Conservation (phyloP, 1,140 invertebrate species). For the Pachypsylla venusta region DNA sequence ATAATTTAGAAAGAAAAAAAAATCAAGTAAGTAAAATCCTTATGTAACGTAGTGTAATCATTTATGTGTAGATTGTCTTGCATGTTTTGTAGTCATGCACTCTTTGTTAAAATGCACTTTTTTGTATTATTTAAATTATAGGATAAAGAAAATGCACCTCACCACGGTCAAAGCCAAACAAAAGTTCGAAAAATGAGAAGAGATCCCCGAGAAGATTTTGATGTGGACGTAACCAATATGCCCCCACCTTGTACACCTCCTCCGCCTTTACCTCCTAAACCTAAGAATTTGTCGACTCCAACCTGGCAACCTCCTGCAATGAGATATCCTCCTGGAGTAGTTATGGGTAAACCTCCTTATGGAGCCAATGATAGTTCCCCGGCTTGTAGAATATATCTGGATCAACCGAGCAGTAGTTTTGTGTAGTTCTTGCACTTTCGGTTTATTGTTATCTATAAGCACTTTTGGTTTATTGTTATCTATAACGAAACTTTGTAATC, state of each 20-base stretch:
- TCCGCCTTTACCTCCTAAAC: conserved; percentile 26
- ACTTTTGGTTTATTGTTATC: conserved; percentile 10
- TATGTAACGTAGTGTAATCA: no score
- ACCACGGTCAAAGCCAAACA: conserved; percentile 15
- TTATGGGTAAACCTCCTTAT: conserved; percentile 4
- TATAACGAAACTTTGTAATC: neutral
- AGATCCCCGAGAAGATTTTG: conserved; percentile 14
- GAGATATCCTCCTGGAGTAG: neutral
- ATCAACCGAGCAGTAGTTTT: conserved; percentile 46
- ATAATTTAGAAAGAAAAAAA: neutral
- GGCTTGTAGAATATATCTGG: conserved; percentile 35
- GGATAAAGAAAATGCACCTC: conserved; percentile 29
- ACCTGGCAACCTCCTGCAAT: neutral
- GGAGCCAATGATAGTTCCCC: neutral
- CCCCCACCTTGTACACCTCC: conserved; percentile 15
- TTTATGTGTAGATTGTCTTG: no score
- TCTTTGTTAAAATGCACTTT: no score
- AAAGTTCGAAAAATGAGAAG: conserved; percentile 25
- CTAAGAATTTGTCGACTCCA: conserved; percentile 20
- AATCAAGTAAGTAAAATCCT: no score
- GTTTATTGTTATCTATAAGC: conserved; percentile 5
- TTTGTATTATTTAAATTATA: no score
- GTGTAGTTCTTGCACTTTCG: conserved; percentile 30
- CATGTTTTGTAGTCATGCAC: no score
- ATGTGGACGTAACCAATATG: conserved; percentile 14